Evolutionary conservation across 2,113 vertebrate species (phyloP).

Genomic region (Gobiocypris rarus): DNA sequence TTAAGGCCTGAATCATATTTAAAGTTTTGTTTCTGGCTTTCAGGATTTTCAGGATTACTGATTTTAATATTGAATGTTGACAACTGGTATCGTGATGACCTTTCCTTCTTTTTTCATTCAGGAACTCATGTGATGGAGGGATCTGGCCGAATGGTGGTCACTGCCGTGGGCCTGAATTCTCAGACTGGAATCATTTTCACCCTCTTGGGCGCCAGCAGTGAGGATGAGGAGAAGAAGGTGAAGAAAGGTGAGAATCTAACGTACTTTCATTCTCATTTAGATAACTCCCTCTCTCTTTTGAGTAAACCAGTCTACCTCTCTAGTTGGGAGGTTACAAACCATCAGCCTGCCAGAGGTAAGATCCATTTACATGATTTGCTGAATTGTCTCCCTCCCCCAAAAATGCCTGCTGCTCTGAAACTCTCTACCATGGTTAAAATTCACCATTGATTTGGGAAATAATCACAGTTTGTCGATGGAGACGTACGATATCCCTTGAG

Average conservation of each 20-base stretch:
- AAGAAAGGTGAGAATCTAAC: conserved; percentile 89
- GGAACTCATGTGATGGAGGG: conserved; percentile 99
- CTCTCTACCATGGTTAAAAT: not conserved
- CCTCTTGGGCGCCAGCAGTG: conserved; percentile 86
- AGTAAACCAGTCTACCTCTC: conserved; percentile 36
- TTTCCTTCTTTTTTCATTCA: conserved; percentile 55
- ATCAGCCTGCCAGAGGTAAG: conserved; percentile 52
- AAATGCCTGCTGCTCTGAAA: conserved; percentile 13
- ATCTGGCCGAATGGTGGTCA: conserved; percentile 93
- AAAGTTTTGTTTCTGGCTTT: too few relatives aligned
- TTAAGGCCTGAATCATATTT: too few relatives aligned
- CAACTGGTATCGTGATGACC: not conserved
- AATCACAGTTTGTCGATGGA: conserved; percentile 24
- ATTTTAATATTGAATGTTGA: not conserved
- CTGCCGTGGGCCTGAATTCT: conserved; percentile 93
- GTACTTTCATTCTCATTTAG: not conserved
- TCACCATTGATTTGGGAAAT: not conserved
- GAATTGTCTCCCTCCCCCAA: conserved; percentile 34
- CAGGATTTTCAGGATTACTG: not conserved
- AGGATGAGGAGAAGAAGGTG: conserved; percentile 88
- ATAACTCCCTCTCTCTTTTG: not conserved
- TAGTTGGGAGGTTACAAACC: conserved; percentile 35
- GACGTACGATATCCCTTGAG: conserved; percentile 63
- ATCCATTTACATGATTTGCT: conserved; percentile 19
- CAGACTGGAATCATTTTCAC: conserved; percentile 98